Percentiles rank a stretch among this genome's conserved stretches.
phyloP scores from a whole-genome alignment of 2,888 invertebrate species.

The Agapostemon virescens region DNA sequence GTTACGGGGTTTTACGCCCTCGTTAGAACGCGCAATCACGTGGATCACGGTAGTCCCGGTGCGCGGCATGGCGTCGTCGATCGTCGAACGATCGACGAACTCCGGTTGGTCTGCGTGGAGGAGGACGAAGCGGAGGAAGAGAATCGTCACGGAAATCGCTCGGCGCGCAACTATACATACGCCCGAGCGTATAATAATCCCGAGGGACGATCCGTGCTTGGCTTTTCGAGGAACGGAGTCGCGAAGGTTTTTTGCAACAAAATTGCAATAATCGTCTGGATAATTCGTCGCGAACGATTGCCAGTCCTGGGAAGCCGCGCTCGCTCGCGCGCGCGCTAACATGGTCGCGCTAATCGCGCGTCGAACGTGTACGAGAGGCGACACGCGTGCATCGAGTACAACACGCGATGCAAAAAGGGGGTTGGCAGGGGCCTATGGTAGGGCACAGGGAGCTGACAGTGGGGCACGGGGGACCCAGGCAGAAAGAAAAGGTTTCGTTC shows the following conservation, averaged over 20 bases:
- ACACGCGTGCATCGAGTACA: constrained; percentile 39
- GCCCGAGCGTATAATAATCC: constrained; percentile 10
- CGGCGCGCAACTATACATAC: constrained; percentile 10
- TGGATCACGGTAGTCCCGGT: constrained; percentile 1
- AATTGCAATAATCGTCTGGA: constrained; percentile 48
- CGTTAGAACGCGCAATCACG: constrained; percentile 26
- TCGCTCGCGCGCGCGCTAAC: too few species aligned
- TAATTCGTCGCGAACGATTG: constrained; percentile 34
- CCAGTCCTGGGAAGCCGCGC: not conserved
- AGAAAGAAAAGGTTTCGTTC: constrained; percentile 47
- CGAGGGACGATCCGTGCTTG: too few species aligned
- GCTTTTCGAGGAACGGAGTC: not conserved
- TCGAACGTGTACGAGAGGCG: constrained; percentile 42
- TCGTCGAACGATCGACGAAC: not conserved
- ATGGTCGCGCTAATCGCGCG: constrained; percentile 26
- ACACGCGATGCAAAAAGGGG: constrained; percentile 23
- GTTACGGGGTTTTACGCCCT: constrained; percentile 31
- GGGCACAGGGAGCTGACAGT: not conserved
- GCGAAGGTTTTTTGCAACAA: constrained; percentile 27
- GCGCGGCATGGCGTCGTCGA: not conserved
- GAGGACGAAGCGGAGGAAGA: not conserved
- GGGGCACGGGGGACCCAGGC: not conserved
- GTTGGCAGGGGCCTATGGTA: constrained; percentile 1
- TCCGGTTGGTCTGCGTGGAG: not conserved
- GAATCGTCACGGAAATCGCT: constrained; percentile 27